These are phyloP conservation scores for Rhinopomastus cyanomelas DNA, from an alignment of 2,113 vertebrate genomes.

Conservation along the genomic window DNA sequence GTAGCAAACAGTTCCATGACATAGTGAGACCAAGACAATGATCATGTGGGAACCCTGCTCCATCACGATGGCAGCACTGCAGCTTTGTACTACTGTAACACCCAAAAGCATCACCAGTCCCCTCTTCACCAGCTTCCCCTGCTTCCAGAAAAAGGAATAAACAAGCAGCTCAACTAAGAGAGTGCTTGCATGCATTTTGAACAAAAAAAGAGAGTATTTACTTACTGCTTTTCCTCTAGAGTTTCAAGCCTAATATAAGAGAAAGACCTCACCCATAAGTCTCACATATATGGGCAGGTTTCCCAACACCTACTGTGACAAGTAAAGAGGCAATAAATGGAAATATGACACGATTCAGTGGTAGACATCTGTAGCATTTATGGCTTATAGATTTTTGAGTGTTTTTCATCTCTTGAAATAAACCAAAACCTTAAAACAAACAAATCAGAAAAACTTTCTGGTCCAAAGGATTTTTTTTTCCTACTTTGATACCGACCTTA, in stretches of 20 bases:
- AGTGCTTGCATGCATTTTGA: not conserved
- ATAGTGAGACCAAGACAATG: not conserved
- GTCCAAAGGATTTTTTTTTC: not conserved
- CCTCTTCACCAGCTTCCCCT: not conserved
- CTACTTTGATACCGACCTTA: conserved; percentile 61
- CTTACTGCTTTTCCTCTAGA: not conserved
- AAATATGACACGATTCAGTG: not conserved
- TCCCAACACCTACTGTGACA: not conserved
- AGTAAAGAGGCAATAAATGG: not conserved
- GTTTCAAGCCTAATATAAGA: not conserved
- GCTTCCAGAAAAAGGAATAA: not conserved
- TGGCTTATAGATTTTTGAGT: not conserved
- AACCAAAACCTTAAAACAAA: too few relatives aligned
- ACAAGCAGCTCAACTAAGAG: not conserved
- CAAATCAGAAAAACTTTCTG: not conserved
- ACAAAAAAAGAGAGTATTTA: not conserved
- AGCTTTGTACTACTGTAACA: not conserved
- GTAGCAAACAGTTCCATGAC: not conserved
- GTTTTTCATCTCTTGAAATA: not conserved
- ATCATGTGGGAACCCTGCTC: not conserved
- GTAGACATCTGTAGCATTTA: not conserved
- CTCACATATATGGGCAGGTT: not conserved
- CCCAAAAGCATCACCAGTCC: not conserved
- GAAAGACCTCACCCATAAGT: not conserved
- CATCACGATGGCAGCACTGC: not conserved